A percentile compares a stretch with the other conserved stretches of the same genome.
Evolutionary conservation across 1,140 invertebrate species (phyloP).

Genomic region (Cotesia chilonis): DNA sequence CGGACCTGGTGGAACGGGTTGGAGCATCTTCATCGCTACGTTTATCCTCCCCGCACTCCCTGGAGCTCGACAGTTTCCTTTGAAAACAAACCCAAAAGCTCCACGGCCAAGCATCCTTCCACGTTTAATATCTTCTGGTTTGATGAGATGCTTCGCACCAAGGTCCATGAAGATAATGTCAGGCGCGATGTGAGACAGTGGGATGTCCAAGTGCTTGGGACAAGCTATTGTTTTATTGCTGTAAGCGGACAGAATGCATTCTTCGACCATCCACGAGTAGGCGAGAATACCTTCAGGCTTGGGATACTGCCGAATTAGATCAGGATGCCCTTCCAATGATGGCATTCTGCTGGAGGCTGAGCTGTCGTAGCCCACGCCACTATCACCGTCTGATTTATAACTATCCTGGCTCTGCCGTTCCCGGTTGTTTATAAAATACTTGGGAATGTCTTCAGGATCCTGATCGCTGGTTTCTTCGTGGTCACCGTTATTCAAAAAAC

Average conservation of each 20-base stretch:
- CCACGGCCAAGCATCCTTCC: conserved; percentile 90
- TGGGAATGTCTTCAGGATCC: conserved; percentile 52
- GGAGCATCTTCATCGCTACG: conserved; percentile 95
- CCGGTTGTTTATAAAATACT: conserved; percentile 36
- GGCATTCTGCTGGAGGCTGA: conserved; percentile 78
- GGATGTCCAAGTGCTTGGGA: conserved; percentile 77
- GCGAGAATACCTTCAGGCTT: conserved; percentile 56
- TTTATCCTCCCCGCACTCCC: conserved; percentile 70
- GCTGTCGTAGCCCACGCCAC: conserved; percentile 79
- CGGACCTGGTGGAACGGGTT: conserved; percentile 88
- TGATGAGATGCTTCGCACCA: conserved; percentile 80
- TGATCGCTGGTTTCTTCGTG: conserved; percentile 50
- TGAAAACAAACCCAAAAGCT: conserved; percentile 97
- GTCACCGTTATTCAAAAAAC: conserved; percentile 69
- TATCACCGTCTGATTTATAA: conserved; percentile 79
- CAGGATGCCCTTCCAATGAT: conserved; percentile 81
- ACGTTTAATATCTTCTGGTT: conserved; percentile 79
- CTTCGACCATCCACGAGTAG: conserved; percentile 90
- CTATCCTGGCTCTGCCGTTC: conserved; percentile 72
- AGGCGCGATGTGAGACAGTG: conserved; percentile 80
- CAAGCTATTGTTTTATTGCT: conserved; percentile 76
- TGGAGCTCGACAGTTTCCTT: conserved; percentile 77
- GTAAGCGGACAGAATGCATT: conserved; percentile 91
- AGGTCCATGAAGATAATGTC: conserved; percentile 92
- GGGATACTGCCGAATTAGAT: conserved; percentile 52